A percentile compares a stretch with the other conserved stretches of the same genome.
Conservation (phyloP, 2,888 invertebrate genomes). For the Myathropa florea region DNA sequence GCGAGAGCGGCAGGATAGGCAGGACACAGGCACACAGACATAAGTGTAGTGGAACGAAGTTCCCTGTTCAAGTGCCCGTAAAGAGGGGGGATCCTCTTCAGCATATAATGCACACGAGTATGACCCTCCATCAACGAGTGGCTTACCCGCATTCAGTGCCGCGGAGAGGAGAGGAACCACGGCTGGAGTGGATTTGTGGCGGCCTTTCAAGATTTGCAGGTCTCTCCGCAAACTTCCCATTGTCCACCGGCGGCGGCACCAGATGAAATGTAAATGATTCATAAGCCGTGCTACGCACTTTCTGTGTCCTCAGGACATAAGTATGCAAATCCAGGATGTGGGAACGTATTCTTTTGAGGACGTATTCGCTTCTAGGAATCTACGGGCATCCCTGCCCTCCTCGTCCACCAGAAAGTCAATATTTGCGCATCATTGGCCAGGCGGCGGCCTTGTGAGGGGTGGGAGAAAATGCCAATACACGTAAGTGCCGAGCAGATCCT, state of each 20-base stretch:
- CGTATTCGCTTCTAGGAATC: background rate
- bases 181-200: background rate
- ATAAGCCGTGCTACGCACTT: constrained; percentile 49
- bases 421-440: constrained; percentile 16
- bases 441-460: background rate
- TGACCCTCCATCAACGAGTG: constrained; percentile 63
- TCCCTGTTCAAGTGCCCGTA: constrained; percentile 63
- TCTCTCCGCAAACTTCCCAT: background rate
- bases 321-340: constrained; percentile 20
- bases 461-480: constrained; percentile 27
- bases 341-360: background rate
- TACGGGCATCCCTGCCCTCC: too few relatives aligned
- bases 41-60: constrained; percentile 59
- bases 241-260: constrained; percentile 17
- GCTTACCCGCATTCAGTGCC: constrained; percentile 47
- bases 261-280: constrained; percentile 60
- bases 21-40: constrained; percentile 7
- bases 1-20: background rate
- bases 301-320: constrained; percentile 12
- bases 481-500: constrained; percentile 34
- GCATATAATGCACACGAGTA: constrained; percentile 64
- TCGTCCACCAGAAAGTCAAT: constrained; percentile 21
- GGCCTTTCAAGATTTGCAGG: background rate
- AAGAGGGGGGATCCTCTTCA: constrained; percentile 44
- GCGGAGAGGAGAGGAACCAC: background rate